A percentile compares a stretch with the other conserved stretches of the same genome.
Conservation (phyloP, 2,888 invertebrate species). For the Lagria hirta region DNA sequence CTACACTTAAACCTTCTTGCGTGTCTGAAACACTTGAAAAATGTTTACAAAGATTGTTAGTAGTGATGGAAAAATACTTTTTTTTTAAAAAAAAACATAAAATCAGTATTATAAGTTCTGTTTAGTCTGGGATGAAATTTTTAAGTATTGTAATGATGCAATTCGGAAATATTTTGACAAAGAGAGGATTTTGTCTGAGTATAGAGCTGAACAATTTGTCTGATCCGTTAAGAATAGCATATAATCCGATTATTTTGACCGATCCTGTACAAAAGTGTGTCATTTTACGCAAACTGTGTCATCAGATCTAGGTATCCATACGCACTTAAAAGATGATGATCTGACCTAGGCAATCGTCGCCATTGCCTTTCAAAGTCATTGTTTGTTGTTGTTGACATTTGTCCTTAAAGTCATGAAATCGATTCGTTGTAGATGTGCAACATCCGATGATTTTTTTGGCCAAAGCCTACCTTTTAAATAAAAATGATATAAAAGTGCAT, state of each 20-base stretch:
- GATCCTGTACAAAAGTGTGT: constrained; percentile 20
- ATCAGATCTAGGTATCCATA: constrained; percentile 5
- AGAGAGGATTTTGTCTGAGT: no score
- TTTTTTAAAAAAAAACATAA: no score
- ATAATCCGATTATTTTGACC: constrained; percentile 19
- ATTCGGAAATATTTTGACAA: no score
- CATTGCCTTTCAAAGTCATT: background rate
- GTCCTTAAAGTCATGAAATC: background rate
- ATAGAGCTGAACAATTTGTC: no score
- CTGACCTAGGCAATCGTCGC: constrained; percentile 1
- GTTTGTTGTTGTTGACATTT: background rate
- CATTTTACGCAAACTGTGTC: constrained; percentile 20
- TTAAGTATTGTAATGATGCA: no score
- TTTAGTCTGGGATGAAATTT: no score
- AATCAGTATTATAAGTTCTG: no score
- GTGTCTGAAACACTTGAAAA: no score
- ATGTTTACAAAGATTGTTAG: no score
- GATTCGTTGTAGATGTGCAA: background rate
- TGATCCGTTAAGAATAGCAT: no score
- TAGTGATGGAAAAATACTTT: no score
- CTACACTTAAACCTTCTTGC: no score
- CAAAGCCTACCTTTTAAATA: background rate
- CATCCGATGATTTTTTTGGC: background rate
- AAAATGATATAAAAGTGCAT: constrained; percentile 25
- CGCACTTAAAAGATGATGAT: constrained; percentile 2